Evolutionary conservation across 2,113 vertebrate genomes (phyloP).

Genomic region (Sapayoa aenigma): DNA sequence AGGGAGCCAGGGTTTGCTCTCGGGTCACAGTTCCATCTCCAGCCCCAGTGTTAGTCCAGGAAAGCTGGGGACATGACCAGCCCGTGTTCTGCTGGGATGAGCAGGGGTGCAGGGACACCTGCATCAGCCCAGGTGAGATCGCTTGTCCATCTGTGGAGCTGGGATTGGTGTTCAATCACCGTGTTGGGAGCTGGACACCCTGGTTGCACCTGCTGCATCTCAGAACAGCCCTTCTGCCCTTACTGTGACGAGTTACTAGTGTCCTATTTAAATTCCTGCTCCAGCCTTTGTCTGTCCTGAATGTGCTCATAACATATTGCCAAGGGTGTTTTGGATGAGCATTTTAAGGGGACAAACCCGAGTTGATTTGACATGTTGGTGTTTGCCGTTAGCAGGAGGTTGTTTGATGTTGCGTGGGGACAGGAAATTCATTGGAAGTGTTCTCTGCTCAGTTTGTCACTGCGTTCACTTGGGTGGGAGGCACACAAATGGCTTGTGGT

Average conservation of each 20-base stretch:
- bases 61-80: background rate
- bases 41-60: rapidly evolving
- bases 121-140: background rate
- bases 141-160: rapidly evolving
- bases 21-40: background rate
- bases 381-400: background rate
- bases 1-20: background rate
- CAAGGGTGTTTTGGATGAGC: background rate
- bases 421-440: background rate
- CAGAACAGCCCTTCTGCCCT: background rate
- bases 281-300: background rate
- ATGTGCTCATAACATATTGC: background rate
- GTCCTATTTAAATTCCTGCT: background rate
- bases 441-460: background rate
- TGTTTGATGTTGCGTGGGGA: background rate
- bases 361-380: background rate
- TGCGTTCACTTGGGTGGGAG: background rate
- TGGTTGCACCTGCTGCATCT: rapidly evolving
- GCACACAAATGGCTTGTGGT: background rate
- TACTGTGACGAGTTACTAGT: background rate
- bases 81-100: background rate
- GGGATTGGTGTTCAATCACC: background rate
- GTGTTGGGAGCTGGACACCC: rapidly evolving
- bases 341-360: background rate
- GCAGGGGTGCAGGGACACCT: too few relatives aligned